These are phyloP conservation scores for Hippoglossus stenolepis DNA, from an alignment of 2,113 vertebrate species.

Conservation along the genomic window DNA sequence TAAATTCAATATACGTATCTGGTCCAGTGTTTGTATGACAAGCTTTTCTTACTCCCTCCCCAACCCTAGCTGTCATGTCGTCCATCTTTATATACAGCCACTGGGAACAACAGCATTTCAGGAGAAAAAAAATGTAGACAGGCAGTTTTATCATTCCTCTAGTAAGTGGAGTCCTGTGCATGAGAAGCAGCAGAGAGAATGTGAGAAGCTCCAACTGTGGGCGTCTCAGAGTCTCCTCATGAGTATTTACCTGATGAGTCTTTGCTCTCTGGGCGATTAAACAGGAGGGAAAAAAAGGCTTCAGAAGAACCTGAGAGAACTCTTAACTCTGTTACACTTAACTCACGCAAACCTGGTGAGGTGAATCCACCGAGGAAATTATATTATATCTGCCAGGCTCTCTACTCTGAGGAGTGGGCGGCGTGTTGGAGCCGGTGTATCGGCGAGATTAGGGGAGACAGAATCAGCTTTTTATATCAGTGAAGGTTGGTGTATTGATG, in stretches of 20 bases:
- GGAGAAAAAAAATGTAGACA: background rate
- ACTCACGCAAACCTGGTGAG: slow-evolving; percentile 1
- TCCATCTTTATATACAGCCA: background rate
- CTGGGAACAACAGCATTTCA: background rate
- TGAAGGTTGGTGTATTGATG: slow-evolving; percentile 50
- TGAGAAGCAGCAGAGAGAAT: background rate
- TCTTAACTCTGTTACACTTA: background rate
- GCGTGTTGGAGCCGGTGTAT: slow-evolving; percentile 5
- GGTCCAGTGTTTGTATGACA: background rate
- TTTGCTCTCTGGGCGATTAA: slow-evolving; percentile 2
- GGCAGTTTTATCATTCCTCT: background rate
- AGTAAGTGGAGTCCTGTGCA: background rate
- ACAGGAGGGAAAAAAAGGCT: background rate
- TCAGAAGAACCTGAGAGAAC: background rate
- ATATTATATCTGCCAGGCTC: slow-evolving; percentile 18
- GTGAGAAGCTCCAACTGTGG: background rate
- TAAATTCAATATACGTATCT: background rate
- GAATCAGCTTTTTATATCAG: slow-evolving; percentile 41
- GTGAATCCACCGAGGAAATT: slow-evolving; percentile 32
- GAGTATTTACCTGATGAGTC: background rate
- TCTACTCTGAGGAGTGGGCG: slow-evolving; percentile 2
- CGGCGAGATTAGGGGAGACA: slow-evolving; percentile 37
- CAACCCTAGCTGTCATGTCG: background rate
- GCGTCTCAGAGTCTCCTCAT: background rate
- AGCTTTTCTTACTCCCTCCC: background rate